Base-by-base conservation (phyloP, 2,113 vertebrate genomes). In the Meriones unguiculatus region DNA sequence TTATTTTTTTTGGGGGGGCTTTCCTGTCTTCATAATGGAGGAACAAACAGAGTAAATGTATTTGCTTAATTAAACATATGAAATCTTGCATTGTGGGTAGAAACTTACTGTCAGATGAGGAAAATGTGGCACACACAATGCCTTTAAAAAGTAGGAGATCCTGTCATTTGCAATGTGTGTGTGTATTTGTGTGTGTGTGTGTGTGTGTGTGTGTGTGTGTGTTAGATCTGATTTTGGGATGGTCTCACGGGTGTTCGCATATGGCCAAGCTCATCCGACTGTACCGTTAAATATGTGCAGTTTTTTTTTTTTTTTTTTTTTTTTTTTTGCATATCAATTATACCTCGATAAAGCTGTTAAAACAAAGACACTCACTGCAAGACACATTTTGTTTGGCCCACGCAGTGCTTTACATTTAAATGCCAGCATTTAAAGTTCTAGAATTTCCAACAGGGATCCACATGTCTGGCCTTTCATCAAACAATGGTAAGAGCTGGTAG, bases 341-440 rank as follows among this genome's bases (percentile, higher is more conserved):
- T 62, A 54, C 41, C 52, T 86, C 22, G 46, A 65, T 86, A 80
- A 86, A 72, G 52, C 78, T 89, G 25, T 35, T 86, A 64, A 57
- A 82, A 80, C 64, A 92, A 76, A 50, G 50, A 80, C 89, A 65
- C 30, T 64, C 75, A 15, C 28, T 41, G 3, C 17, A 62, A 78
- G 90, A 84, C 50, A 1, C 87, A 52, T 85, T 90, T 94, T 80
- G 82, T 62, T 77, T 81, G 76, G 50, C 41, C 32, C 41, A 89
- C 14, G 30, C 73, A 25, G 38, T 22, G 18, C 72, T 73, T 94
- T 92, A 65, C 9, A 81, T 95, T 81, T 89, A 78, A 95, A 65
- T 59, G 50, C 46, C 72, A 89, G 46, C 77, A 82, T 94, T 90
- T 85, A 87, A 84, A 80, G 65, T 87, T 91, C 81, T 82, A 78